Percentiles rank a stretch among this genome's conserved stretches.
Evolutionary conservation across 2,888 invertebrate species (phyloP).

Genomic region (Syrphus vitripennis): DNA sequence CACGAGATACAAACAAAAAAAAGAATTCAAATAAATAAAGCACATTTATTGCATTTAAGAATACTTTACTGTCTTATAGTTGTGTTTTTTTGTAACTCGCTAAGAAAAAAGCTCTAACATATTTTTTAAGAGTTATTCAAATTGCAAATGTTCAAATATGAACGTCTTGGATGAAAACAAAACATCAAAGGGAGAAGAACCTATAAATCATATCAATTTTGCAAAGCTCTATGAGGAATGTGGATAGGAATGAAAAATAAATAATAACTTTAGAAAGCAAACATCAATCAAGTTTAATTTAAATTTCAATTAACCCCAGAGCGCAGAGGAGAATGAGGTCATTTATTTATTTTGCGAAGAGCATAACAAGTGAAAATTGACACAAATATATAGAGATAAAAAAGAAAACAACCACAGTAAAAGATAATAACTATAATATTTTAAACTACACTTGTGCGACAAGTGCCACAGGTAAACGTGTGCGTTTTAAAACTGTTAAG

Average conservation of each 20-base stretch:
- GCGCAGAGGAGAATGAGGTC: background rate
- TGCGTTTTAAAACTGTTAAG: background rate
- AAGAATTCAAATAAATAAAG: background rate
- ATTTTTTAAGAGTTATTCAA: background rate
- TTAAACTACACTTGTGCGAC: background rate
- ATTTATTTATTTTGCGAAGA: background rate
- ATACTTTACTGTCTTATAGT: background rate
- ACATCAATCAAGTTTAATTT: conserved; percentile 29
- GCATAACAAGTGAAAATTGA: background rate
- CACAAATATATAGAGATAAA: background rate
- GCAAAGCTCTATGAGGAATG: background rate
- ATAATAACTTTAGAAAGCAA: background rate
- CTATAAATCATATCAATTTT: background rate
- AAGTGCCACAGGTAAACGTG: background rate
- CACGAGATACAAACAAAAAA: background rate
- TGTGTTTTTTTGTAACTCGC: background rate
- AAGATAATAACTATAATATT: background rate
- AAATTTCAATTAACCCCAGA: conserved; percentile 16
- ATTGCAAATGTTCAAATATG: background rate
- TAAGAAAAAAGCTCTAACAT: background rate
- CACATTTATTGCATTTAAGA: background rate
- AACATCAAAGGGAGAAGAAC: background rate
- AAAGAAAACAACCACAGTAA: background rate
- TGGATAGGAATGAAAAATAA: background rate
- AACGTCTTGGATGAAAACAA: background rate